Evolutionary conservation across 2,113 vertebrate species (phyloP), one percentile per base, ranked within the genome.

Genomic region (Edolisoma coerulescens): DNA sequence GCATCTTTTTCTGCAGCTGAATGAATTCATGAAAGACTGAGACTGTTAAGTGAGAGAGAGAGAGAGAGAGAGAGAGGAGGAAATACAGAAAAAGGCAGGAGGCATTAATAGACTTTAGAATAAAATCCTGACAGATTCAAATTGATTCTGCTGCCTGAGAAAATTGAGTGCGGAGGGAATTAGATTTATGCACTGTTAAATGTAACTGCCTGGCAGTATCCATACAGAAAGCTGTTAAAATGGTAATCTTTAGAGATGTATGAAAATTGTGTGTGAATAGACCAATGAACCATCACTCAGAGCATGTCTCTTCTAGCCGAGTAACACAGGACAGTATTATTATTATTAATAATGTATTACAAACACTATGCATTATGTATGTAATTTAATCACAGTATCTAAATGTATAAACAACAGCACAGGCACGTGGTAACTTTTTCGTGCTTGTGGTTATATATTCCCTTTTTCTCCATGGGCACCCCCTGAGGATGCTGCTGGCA

Each of bases 141-240:
- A 97, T 97, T 97, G 98, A 97, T 97, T 97, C 97, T 96, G 96
- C 95, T 96, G 96, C 96, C 94, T 81, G 95, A 97, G 97, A 97
- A 98, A 97, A 97, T 95, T 96, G 95, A 97, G 97, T 90, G 96
- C 41, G 26, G 89, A 93, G 92, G 96, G 97, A 97, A 96, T 97
- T 95, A 96, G 97, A 97, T 98, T 96, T 96, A 97, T 93, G 95
- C 93, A 89, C 96, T 95, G 97, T 96, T 96, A 97, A 95, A 96
- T 90, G 95, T 95, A 94, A 93, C 97, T 96, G 97, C 96, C 94
- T 97, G 94, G 96, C 80, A 83, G 96, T 91, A 89, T 95, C 96
- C 83, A 89, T 82, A 94, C 93, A 96, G 70, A 92, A 96, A 91
- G 96, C 97, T 96, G 96, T 96, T 97, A 97, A 97, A 96, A 97